phyloP scores from a whole-genome alignment of 2,113 vertebrate genomes.

The cat (Felis catus) region F.catus_Fca126_mat1.0 CM031413.1:145535501-145536000 shows the following conservation, averaged over 20 bases:
- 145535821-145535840: not conserved
- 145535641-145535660: not conserved
- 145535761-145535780: conserved; percentile 9
- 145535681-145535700: not conserved
- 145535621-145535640: not conserved
- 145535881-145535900: not conserved
- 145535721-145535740: not conserved
- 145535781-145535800: not conserved
- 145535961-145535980: not conserved
- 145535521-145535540: not conserved
- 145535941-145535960: not conserved
- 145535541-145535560: not conserved
- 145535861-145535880: not conserved
- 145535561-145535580: conserved; percentile 6
- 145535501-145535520: not conserved
- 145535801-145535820: not conserved
- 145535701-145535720: not conserved
- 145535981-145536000: not conserved
- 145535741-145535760: conserved; percentile 13
- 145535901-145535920: not conserved
- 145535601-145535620: not conserved
- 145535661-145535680: not conserved
- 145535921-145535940: not conserved
- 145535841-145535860: not conserved
- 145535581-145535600: not conserved